Conservation (phyloP, 2,797 vertebrate genomes). For the Karalla daura region DNA sequence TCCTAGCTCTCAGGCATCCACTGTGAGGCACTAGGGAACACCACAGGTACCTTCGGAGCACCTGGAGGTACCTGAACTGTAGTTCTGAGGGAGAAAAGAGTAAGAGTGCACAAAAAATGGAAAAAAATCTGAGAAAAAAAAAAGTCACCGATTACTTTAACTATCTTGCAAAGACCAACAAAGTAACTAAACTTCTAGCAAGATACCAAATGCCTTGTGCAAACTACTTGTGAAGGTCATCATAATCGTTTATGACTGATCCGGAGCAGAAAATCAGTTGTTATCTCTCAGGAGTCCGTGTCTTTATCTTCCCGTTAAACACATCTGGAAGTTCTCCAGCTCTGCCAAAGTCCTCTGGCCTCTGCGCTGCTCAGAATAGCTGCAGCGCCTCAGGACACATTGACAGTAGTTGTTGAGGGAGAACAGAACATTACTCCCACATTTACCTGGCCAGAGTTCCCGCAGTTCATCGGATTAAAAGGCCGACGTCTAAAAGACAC, state of each 20-base stretch:
- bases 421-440: constrained; percentile 70
- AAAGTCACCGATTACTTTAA: neutral
- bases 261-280: constrained; percentile 58
- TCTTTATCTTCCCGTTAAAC: constrained; percentile 70
- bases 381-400: constrained; percentile 41
- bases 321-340: constrained; percentile 74
- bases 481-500: constrained; percentile 28
- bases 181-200: constrained; percentile 3
- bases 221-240: constrained; percentile 42
- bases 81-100: neutral
- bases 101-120: neutral
- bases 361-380: constrained; percentile 44
- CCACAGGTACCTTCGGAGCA: neutral
- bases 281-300: constrained; percentile 53
- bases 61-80: neutral
- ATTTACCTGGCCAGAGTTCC: constrained; percentile 59
- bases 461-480: constrained; percentile 25
- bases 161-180: neutral
- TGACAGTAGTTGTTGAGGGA: constrained; percentile 65
- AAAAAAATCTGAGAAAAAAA: neutral
- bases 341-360: constrained; percentile 37
- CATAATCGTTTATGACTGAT: constrained; percentile 50
- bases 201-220: constrained; percentile 27
- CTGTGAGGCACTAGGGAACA: neutral
- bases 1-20: neutral